Base-by-base conservation (phyloP, 2,797 vertebrate species). In the Enteromius trimaculatus region DNA sequence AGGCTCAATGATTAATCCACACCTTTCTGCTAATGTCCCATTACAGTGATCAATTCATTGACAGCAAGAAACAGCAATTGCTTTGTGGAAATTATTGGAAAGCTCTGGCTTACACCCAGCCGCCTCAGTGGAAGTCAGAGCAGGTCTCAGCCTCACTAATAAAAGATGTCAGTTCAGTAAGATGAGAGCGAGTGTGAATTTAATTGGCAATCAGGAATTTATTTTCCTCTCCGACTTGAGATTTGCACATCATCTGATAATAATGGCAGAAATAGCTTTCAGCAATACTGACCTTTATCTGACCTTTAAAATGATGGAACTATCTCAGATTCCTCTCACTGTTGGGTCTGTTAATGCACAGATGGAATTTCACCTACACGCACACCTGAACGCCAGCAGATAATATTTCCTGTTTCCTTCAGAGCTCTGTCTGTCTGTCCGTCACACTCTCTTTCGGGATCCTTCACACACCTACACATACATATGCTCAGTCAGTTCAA, bases 171-270 rank as follows among this genome's bases (percentile, higher is more conserved):
- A 85, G 83, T 85, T 86, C 53, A 75, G 86, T 77, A 89, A 88
- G 82, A 90, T 89, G 90, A 90, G 86, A 88, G 53, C 37, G 86
- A 89, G 85, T 85, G 76, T 83, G 81, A 83, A 85, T 85, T 89
- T 92, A 91, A 92, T 93, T 91, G 90, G 85, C 90, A 92, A 91
- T 93, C 91, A 93, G 85, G 79, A 66, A 85, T 82, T 85, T 80
- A 86, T 89, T 89, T 89, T 83, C 51, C 76, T 76, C 72, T 80
- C 68, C 1, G 34, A 69, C 80, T 87, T 85, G 84, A 74, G 84
- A 88, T 89, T 90, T 80, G 82, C 47, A 88, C 88, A 90, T 86
- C 86, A 90, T 88, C 89, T 86, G 86, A 86, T 87, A 81, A n/a
- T 44, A 86, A 88, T 84, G 80, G 79, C 77, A 49, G 80, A 66